Conservation (phyloP, 2,113 vertebrate genomes). For the Heterocephalus glaber region DNA sequence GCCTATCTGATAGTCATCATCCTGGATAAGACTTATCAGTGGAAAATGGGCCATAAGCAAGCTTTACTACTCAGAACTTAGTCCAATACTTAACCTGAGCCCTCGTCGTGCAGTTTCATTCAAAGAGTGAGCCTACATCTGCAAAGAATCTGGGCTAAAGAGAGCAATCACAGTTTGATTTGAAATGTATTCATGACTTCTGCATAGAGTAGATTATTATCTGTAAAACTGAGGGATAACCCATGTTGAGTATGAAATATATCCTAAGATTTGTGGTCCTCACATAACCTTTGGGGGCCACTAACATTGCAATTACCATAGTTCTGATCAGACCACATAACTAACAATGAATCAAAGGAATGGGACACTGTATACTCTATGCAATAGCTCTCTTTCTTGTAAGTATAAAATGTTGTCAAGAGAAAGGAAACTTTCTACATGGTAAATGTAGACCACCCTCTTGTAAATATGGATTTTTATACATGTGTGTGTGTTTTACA, state of each 20-base stretch:
- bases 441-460: not conserved
- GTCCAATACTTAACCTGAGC: not conserved
- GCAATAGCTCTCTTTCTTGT: not conserved
- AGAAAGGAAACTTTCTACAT: not conserved
- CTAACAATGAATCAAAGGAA: not conserved
- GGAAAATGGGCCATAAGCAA: not conserved
- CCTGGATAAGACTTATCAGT: slow-evolving; percentile 15
- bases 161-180: not conserved
- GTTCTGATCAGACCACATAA: not conserved
- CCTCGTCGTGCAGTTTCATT: not conserved
- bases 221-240: not conserved
- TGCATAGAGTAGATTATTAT: not conserved
- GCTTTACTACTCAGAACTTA: not conserved
- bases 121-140: not conserved
- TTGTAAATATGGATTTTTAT: not conserved
- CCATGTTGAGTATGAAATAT: not conserved
- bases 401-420: not conserved
- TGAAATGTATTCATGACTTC: not conserved
- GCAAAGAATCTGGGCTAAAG: not conserved
- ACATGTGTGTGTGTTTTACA: not conserved
- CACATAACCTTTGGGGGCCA: not conserved
- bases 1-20: slow-evolving; percentile 21
- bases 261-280: not conserved
- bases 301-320: not conserved
- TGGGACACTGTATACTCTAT: not conserved